phyloP scores from a whole-genome alignment of 1,140 invertebrate species.

The Drosophila tristis region DNA sequence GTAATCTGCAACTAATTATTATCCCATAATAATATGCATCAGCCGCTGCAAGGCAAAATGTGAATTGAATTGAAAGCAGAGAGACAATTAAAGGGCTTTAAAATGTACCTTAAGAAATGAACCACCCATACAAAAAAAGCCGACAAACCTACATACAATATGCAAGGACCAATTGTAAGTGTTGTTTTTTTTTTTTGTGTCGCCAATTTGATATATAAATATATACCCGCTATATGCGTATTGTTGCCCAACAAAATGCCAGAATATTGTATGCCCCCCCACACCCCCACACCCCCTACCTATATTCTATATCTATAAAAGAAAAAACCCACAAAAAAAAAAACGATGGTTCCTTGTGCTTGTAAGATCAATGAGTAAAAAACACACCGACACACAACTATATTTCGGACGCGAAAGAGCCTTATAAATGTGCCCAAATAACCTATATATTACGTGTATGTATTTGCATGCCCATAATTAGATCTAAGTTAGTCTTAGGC shows the following conservation, averaged over 20 bases:
- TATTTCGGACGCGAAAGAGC: background rate
- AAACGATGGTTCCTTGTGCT: slow-evolving; percentile 10
- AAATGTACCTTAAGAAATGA: slow-evolving; percentile 44
- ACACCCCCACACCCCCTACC: too few relatives aligned
- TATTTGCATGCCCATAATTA: background rate
- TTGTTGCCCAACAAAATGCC: too few relatives aligned
- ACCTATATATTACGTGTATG: background rate
- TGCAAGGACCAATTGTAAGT: background rate
- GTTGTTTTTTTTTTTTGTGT: background rate
- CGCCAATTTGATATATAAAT: slow-evolving; percentile 4
- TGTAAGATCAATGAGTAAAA: background rate
- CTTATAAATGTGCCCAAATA: slow-evolving; percentile 4
- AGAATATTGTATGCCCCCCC: too few relatives aligned
- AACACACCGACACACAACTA: background rate
- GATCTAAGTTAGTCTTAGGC: too few relatives aligned
- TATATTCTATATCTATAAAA: too few relatives aligned
- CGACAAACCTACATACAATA: slow-evolving; percentile 1
- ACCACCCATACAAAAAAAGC: background rate
- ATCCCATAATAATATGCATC: background rate
- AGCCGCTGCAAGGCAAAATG: background rate
- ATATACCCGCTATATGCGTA: background rate
- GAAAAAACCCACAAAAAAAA: too few relatives aligned
- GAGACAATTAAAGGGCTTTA: slow-evolving; percentile 54
- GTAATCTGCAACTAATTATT: too few relatives aligned
- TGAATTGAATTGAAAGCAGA: slow-evolving; percentile 6